phyloP scores from a whole-genome alignment of 64 coral and sea anemone genomes.

The Stichodactyla helianthus region DNA sequence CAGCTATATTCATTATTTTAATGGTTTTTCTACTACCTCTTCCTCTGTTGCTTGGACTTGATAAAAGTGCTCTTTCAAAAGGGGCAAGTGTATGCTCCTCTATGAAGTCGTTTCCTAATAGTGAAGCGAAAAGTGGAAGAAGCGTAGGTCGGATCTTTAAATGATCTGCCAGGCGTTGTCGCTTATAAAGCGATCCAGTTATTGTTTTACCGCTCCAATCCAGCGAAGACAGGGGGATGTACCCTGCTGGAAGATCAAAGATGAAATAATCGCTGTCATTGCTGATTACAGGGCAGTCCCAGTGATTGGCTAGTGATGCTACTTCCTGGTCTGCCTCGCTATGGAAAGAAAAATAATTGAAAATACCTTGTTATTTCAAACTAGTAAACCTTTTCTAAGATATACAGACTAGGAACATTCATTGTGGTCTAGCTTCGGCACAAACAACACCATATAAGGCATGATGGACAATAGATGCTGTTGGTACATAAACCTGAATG shows the following conservation, averaged over 20 bases:
- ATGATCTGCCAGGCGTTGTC: conserved; percentile 41
- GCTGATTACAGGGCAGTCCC: conserved; percentile 64
- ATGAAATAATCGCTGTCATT: conserved; percentile 88
- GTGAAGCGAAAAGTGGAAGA: conserved; percentile 70
- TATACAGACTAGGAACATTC: too few species aligned
- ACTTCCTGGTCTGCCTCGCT: conserved; percentile 85
- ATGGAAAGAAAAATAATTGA: neutral
- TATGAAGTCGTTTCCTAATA: conserved; percentile 75
- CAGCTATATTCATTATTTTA: conserved; percentile 34
- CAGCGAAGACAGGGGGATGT: conserved; percentile 55
- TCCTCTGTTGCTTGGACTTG: neutral
- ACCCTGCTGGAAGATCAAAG: conserved; percentile 70
- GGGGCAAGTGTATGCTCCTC: conserved; percentile 26
- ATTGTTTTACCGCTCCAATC: conserved; percentile 32
- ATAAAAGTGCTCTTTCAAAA: conserved; percentile 40
- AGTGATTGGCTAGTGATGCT: conserved; percentile 57
- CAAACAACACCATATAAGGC: too few species aligned
- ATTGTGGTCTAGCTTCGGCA: too few species aligned
- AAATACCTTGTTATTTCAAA: too few species aligned
- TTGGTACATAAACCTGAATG: too few species aligned
- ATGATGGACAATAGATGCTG: too few species aligned
- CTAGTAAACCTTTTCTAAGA: too few species aligned
- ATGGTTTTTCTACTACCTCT: conserved; percentile 27
- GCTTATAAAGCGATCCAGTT: conserved; percentile 41
- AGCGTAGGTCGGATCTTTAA: conserved; percentile 55